phyloP scores from a whole-genome alignment of 2,888 invertebrate species.

The Synergus itoensis region DNA sequence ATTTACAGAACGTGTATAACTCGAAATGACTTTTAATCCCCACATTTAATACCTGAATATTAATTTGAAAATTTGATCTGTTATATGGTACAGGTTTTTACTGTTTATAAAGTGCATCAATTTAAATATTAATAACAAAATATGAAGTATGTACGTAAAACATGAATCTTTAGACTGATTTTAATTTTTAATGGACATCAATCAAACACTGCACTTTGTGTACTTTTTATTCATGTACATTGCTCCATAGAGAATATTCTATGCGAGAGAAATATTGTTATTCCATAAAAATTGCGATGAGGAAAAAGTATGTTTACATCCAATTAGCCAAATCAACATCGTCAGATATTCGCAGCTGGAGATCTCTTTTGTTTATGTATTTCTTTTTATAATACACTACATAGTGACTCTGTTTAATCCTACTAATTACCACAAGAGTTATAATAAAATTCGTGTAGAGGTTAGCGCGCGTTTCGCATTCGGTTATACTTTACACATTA shows the following conservation, averaged over 20 bases:
- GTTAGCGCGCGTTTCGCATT: background rate
- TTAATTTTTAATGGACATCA: conserved; percentile 17
- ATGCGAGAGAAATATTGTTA: conserved; percentile 3
- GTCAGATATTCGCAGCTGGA: conserved; percentile 17
- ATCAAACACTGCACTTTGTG: conserved; percentile 12
- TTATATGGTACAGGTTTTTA: too few species aligned
- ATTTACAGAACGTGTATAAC: too few species aligned
- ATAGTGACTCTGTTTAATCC: conserved; percentile 21
- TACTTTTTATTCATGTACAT: conserved; percentile 25
- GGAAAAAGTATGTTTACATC: conserved; percentile 31
- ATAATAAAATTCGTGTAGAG: conserved; percentile 14
- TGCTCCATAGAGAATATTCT: conserved; percentile 10
- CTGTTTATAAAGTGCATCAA: too few species aligned
- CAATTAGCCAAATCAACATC: conserved; percentile 32
- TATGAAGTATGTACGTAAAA: background rate
- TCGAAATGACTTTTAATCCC: too few species aligned
- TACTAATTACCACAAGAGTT: conserved; percentile 31
- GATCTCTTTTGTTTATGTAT: conserved; percentile 14
- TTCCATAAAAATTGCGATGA: conserved; percentile 18
- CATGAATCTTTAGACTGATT: conserved; percentile 4
- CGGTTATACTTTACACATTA: too few species aligned
- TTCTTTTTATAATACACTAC: conserved; percentile 15
- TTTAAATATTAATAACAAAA: too few species aligned
- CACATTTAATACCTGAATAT: too few species aligned
- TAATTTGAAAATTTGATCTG: too few species aligned